These are phyloP conservation scores for Peribatodes rhomboidaria DNA, from an alignment of 2,888 invertebrate species.

Conservation along the genomic window DNA sequence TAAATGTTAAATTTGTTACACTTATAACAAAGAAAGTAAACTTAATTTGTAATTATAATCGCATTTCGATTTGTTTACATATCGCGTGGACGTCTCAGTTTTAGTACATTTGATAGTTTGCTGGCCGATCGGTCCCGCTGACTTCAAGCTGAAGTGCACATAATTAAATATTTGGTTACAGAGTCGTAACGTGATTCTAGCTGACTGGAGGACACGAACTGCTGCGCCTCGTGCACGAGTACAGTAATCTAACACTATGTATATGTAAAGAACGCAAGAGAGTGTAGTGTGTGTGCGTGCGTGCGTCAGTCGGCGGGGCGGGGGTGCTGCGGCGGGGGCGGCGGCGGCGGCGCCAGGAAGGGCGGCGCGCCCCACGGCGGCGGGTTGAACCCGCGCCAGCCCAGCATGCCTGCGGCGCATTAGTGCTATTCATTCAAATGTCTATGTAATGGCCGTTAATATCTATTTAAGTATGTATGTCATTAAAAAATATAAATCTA, in stretches of 20 bases:
- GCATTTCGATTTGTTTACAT: too few species aligned
- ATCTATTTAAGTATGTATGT: too few species aligned
- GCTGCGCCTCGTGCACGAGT: not conserved
- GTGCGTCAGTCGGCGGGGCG: constrained; percentile 59
- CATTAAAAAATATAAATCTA: too few species aligned
- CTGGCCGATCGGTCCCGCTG: too few species aligned
- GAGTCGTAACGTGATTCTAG: too few species aligned
- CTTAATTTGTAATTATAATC: not conserved
- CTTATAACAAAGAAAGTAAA: not conserved
- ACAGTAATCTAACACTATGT: not conserved
- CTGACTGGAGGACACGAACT: too few species aligned
- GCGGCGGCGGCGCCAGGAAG: constrained; percentile 81
- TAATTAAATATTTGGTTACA: too few species aligned
- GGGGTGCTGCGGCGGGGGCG: constrained; percentile 83
- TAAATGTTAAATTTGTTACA: too few species aligned
- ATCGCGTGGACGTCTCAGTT: too few species aligned
- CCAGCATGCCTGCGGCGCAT: constrained; percentile 66
- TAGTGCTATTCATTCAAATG: not conserved
- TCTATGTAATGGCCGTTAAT: too few species aligned
- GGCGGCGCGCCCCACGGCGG: constrained; percentile 76
- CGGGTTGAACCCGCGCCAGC: constrained; percentile 64
- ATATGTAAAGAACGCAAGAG: not conserved
- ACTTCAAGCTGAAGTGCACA: too few species aligned
- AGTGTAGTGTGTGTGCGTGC: not conserved
- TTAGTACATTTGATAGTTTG: too few species aligned